Evolutionary conservation across 2,113 vertebrate genomes (phyloP).

Genomic region (Phrynosoma blainvillii): DNA sequence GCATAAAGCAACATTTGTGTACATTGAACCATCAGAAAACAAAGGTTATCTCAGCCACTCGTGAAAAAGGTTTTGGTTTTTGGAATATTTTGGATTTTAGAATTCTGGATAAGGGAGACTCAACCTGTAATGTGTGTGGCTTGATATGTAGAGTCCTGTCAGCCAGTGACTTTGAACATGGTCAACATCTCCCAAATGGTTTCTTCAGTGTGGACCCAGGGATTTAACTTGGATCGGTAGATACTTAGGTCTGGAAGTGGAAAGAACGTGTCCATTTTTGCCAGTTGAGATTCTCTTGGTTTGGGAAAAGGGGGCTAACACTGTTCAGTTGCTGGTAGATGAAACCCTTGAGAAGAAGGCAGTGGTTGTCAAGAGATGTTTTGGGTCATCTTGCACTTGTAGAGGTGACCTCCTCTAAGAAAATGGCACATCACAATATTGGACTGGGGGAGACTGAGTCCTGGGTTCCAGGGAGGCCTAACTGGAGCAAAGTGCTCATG

Average conservation of each 20-base stretch:
- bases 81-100: too few relatives aligned
- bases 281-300: too few relatives aligned
- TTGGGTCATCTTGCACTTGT: neutral
- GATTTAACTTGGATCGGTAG: neutral
- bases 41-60: too few relatives aligned
- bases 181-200: too few relatives aligned
- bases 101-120: too few relatives aligned
- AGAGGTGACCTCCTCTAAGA: neutral
- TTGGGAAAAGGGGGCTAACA: neutral
- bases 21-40: too few relatives aligned
- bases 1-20: too few relatives aligned
- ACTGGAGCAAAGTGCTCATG: neutral
- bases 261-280: neutral
- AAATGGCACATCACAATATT: neutral
- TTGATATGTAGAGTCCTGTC: neutral
- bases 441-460: neutral
- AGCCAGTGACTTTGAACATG: neutral
- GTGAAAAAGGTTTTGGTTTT: too few relatives aligned
- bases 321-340: neutral
- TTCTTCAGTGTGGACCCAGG: neutral
- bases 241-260: neutral
- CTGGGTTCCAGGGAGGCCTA: neutral
- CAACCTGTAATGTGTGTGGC: too few relatives aligned
- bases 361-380: neutral
- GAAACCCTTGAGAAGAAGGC: neutral